Evolutionary conservation across 2,888 invertebrate genomes (phyloP).

Genomic region (Acholoe squamosa): DNA sequence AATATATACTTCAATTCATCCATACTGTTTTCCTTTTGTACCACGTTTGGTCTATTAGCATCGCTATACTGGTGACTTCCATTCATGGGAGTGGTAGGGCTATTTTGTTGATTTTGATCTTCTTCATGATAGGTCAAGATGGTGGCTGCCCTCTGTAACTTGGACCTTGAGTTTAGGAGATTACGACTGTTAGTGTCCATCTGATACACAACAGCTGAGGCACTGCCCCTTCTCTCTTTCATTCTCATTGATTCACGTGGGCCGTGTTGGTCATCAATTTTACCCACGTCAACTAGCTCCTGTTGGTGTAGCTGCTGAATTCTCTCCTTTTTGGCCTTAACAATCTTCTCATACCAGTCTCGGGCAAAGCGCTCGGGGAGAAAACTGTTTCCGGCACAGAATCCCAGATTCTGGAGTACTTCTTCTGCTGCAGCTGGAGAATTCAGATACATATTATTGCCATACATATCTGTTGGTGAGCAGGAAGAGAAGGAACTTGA

Average conservation of each 20-base stretch:
- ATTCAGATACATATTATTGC: not conserved
- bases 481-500: slow-evolving; percentile 62
- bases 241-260: not conserved
- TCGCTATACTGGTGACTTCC: not conserved
- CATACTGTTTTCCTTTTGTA: slow-evolving; percentile 19
- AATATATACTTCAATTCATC: slow-evolving; percentile 48
- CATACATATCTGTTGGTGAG: slow-evolving; percentile 47
- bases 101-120: not conserved
- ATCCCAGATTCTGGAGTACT: slow-evolving; percentile 76
- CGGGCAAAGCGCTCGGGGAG: slow-evolving; percentile 78
- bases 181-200: slow-evolving; percentile 32
- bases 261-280: not conserved
- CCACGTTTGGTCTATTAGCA: not conserved
- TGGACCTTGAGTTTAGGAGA: not conserved
- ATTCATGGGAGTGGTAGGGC: not conserved
- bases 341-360: slow-evolving; percentile 77
- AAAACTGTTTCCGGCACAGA: slow-evolving; percentile 74
- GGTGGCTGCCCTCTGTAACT: slow-evolving; percentile 52
- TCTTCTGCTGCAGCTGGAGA: slow-evolving; percentile 71
- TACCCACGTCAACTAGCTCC: not conserved
- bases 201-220: slow-evolving; percentile 34
- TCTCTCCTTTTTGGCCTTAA: slow-evolving; percentile 55
- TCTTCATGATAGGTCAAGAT: slow-evolving; percentile 38
- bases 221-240: not conserved
- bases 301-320: slow-evolving; percentile 20